Percentiles rank a stretch among this genome's conserved stretches.
These are phyloP conservation scores for Dendrocincla tyrannina DNA, from an alignment of 2,797 vertebrate species.

Conservation along the genomic window DNA sequence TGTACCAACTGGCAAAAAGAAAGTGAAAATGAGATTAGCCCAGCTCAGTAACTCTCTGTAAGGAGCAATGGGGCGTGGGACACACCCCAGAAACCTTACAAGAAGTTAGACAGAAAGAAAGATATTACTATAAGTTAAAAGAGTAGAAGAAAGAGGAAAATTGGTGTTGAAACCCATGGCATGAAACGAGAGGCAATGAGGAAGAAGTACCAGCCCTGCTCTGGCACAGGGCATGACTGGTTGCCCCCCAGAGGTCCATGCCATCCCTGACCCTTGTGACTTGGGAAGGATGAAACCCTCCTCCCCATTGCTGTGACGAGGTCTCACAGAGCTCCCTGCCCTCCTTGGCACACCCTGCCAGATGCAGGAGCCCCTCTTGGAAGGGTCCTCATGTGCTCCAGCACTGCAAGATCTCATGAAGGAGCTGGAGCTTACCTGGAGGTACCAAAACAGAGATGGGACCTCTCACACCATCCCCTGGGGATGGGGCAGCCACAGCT, in stretches of 20 bases:
- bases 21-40: neutral
- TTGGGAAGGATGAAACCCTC: neutral
- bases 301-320: neutral
- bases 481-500: neutral
- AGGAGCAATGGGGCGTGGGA: neutral
- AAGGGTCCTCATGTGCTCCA: neutral
- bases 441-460: neutral
- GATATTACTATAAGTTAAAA: neutral
- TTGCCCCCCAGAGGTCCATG: too few species aligned
- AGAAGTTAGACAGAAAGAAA: neutral
- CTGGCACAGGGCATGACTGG: accelerated
- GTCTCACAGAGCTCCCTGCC: neutral
- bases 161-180: neutral
- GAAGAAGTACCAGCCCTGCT: neutral
- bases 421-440: neutral
- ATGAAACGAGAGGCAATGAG: accelerated
- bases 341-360: neutral
- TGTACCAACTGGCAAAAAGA: neutral
- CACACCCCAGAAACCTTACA: neutral
- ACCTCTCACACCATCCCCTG: neutral
- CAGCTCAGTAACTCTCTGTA: neutral
- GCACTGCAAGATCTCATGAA: neutral
- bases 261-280: too few species aligned
- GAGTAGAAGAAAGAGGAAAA: neutral
- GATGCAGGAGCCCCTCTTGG: neutral